Base-by-base conservation (phyloP, 1,140 invertebrate species). In the Drosophila persimilis region DNA sequence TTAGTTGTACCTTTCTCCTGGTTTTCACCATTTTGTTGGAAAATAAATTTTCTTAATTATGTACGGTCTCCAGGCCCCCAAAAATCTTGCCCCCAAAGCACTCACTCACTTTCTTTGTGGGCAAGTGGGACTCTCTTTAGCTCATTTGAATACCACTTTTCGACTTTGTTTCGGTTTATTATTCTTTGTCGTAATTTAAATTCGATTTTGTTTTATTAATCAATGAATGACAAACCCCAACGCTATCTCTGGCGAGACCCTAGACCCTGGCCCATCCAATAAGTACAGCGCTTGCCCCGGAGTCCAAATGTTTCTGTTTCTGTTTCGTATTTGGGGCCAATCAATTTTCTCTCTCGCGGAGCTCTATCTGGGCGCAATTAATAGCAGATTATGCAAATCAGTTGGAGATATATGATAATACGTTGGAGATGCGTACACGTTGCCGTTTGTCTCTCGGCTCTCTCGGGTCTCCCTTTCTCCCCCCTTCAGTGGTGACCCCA, bases 361-460 rank as follows among this genome's bases (percentile, higher is more conserved):
- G 72, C 75, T 83, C 55, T 73, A 78, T 79, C 74, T 79, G 63
- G 52, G 43, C 83, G 75, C 83, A 88, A 86, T 88, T 86, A 86
- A 86, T 86, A 86, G 83, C 60, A 88, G 83, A 86, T 86, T 86
- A 86, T 86, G 83, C 78, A 86, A 86, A 86, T 86, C 71, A 88
- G 72, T 24, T 56, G 54, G 47, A 71, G 55, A 71, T 71, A 60
- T 52, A 70, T 59, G 67, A 71, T 71, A 70, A 71, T 70, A 41
- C 47, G 47, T 67, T 46, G 2, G 17, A 41, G 17, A 13, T 53
- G 55, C 46, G 44, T 50, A 50, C 46, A 29, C 26, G 39, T 79
- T 78, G 63, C 67, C 69, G 74, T 83, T 73, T 56, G 39, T 46
- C 35, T 13, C 35, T 39, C 31, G 31, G 15, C 48, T 59, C 44